Evolutionary conservation across 1,140 invertebrate genomes (phyloP).

Genomic region (Whitmania pigra): DNA sequence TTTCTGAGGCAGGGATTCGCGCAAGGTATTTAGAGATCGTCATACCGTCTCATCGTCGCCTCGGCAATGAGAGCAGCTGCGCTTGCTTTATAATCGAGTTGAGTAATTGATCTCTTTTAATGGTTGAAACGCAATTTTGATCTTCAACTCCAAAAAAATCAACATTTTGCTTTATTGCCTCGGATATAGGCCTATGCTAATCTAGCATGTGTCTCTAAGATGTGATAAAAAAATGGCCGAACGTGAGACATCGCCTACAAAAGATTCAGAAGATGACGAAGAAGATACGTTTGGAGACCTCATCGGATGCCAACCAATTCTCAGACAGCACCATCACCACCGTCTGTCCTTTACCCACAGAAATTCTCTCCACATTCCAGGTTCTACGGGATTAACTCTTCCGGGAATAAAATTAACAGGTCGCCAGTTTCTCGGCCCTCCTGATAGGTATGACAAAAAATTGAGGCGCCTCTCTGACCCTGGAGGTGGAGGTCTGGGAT

Average conservation of each 20-base stretch:
- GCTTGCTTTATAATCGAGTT: too few species aligned
- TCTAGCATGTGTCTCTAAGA: not conserved
- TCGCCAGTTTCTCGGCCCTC: not conserved
- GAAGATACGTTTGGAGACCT: constrained; percentile 14
- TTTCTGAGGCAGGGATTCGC: too few species aligned
- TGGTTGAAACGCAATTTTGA: not conserved
- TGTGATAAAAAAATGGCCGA: not conserved
- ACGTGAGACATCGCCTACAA: not conserved
- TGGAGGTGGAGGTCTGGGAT: not conserved
- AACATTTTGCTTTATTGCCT: not conserved
- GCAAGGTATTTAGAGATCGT: too few species aligned
- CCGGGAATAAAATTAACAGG: not conserved
- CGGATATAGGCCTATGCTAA: not conserved
- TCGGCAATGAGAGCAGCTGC: too few species aligned
- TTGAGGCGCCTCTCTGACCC: constrained; percentile 16
- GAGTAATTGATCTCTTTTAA: not conserved
- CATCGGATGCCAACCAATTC: not conserved
- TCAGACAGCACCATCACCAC: not conserved
- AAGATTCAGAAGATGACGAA: constrained; percentile 14
- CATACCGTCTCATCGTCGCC: too few species aligned
- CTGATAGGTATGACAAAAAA: not conserved
- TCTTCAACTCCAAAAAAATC: not conserved
- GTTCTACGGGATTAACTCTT: not conserved
- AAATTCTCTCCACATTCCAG: constrained; percentile 7
- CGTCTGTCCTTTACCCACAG: constrained; percentile 9